phyloP scores from a whole-genome alignment of 1,140 invertebrate species.

The Heliconius hermathena region DNA sequence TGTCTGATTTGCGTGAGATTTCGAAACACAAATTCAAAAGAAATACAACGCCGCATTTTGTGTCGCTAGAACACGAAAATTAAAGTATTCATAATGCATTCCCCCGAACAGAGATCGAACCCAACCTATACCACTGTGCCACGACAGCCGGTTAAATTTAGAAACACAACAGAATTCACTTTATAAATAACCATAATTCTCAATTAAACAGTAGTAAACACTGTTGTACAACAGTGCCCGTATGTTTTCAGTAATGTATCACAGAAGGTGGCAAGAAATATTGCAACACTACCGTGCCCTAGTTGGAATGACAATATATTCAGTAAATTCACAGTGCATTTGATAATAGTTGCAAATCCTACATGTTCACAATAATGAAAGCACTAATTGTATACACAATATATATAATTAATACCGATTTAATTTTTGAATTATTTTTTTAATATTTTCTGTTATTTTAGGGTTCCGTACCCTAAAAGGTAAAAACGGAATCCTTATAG shows the following conservation, averaged over 20 bases:
- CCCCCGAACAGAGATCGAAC: too few species aligned
- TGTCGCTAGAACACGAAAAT: too few species aligned
- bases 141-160: neutral
- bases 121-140: too few species aligned
- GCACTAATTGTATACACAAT: neutral
- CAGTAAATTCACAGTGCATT: conserved; percentile 1
- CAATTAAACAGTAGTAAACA: neutral
- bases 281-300: neutral
- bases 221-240: neutral
- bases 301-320: conserved; percentile 10
- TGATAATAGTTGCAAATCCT: neutral
- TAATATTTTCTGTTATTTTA: neutral
- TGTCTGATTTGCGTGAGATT: too few species aligned
- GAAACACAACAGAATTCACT: neutral
- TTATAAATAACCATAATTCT: neutral
- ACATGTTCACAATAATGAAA: neutral
- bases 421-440: neutral
- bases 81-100: too few species aligned
- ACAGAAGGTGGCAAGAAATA: conserved; percentile 14
- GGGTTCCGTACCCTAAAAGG: too few species aligned
- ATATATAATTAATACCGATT: neutral
- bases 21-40: too few species aligned
- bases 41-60: too few species aligned
- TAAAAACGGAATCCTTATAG: too few species aligned
- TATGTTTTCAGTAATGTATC: conserved; percentile 4